Conservation (phyloP, 2,113 vertebrate species). For the Copsychus sechellarum region DNA sequence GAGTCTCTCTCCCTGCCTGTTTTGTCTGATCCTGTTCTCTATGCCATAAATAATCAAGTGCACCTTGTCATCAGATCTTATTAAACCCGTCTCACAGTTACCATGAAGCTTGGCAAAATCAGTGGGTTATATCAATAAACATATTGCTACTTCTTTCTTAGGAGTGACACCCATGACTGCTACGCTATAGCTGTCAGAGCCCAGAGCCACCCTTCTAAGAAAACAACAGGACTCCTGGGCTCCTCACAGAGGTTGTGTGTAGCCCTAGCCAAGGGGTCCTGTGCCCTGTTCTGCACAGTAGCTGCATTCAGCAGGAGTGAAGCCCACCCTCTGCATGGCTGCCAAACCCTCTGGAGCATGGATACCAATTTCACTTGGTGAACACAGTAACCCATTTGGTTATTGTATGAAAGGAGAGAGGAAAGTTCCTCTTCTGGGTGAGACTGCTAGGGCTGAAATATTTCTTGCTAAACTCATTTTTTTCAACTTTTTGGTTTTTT, state of each 20-base stretch:
- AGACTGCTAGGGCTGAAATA: background rate
- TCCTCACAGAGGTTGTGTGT: background rate
- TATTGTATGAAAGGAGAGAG: background rate
- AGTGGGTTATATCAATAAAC: background rate
- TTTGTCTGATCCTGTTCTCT: background rate
- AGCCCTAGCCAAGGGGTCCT: background rate
- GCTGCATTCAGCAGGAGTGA: background rate
- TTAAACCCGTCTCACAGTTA: background rate
- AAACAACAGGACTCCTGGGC: background rate
- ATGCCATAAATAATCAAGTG: background rate
- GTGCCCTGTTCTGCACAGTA: background rate
- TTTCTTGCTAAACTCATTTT: background rate
- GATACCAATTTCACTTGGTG: background rate
- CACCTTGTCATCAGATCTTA: background rate
- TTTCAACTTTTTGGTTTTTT: background rate
- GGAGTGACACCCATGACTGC: background rate
- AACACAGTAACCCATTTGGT: background rate
- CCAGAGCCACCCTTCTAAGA: background rate
- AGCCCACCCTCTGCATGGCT: background rate
- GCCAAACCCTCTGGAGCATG: background rate
- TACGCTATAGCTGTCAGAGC: accelerated
- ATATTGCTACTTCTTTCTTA: background rate
- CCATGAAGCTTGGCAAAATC: background rate
- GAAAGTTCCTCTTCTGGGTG: background rate
- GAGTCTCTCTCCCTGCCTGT: background rate